Conservation (phyloP, 2,797 vertebrate genomes). For the Vireo griseus region DNA sequence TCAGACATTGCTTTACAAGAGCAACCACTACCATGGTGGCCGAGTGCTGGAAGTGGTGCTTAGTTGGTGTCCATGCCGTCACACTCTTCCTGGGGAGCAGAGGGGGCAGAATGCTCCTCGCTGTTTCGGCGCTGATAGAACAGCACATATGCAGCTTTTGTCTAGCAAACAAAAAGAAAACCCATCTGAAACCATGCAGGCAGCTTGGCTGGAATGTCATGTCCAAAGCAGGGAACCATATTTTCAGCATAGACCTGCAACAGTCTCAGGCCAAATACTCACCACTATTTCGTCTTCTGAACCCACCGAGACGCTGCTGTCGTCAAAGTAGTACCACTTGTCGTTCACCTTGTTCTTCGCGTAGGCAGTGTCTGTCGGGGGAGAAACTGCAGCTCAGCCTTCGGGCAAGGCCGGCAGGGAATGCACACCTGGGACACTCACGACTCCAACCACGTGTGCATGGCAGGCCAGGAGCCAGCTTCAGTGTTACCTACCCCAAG, state of each 20-base stretch:
- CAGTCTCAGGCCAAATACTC: slow-evolving; percentile 58
- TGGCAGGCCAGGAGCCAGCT: background rate
- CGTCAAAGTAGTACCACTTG: slow-evolving; percentile 96
- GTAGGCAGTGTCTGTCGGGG: slow-evolving; percentile 86
- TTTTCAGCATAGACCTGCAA: background rate
- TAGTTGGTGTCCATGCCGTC: slow-evolving; percentile 78
- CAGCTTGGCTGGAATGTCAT: background rate
- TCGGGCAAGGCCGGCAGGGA: rapidly evolving
- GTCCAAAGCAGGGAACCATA: background rate
- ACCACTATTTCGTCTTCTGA: slow-evolving; percentile 97
- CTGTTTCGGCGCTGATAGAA: slow-evolving; percentile 84
- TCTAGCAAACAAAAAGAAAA: slow-evolving; percentile 74
- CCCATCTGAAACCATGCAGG: background rate
- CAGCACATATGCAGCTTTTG: slow-evolving; percentile 93
- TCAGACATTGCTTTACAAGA: slow-evolving; percentile 34
- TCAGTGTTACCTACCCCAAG: background rate
- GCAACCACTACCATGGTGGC: background rate
- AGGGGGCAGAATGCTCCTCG: slow-evolving; percentile 8
- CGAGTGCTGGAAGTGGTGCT: background rate
- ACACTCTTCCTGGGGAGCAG: slow-evolving; percentile 60
- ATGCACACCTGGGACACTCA: rapidly evolving
- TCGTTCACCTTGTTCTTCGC: slow-evolving; percentile 90
- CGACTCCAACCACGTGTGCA: background rate
- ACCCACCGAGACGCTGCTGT: slow-evolving; percentile 89
- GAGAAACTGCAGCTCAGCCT: slow-evolving; percentile 21